Evolutionary conservation across 2,888 invertebrate species (phyloP).

Genomic region (Stenolophus ochropezus): DNA sequence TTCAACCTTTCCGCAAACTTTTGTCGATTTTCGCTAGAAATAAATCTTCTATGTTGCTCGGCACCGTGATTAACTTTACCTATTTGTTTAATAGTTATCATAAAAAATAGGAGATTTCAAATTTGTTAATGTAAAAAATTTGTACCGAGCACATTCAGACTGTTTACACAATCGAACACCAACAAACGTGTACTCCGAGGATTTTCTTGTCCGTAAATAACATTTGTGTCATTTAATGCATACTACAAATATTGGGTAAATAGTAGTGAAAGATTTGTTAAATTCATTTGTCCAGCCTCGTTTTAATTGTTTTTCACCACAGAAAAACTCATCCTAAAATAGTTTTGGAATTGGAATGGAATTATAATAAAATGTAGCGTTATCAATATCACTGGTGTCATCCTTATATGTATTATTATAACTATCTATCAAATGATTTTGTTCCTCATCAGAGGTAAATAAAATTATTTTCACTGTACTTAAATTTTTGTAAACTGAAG

Average conservation of each 20-base stretch:
- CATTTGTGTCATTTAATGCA: conserved; percentile 15
- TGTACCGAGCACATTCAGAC: neutral
- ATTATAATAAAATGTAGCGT: neutral
- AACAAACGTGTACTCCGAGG: neutral
- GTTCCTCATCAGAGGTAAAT: neutral
- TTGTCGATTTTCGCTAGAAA: neutral
- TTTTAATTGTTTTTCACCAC: neutral
- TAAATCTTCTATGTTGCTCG: conserved; percentile 6
- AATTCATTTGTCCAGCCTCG: conserved; percentile 4
- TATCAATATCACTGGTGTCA: neutral
- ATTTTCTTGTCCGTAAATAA: conserved; percentile 3
- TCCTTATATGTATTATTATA: neutral
- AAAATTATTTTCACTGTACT: neutral
- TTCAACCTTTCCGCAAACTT: neutral
- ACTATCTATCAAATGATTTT: neutral
- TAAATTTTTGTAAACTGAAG: neutral
- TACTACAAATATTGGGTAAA: neutral
- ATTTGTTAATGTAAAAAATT: conserved; percentile 4
- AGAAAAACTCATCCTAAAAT: conserved; percentile 6
- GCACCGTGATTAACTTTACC: neutral
- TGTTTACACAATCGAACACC: neutral
- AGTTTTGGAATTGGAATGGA: neutral
- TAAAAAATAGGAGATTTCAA: neutral
- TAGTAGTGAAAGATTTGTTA: neutral
- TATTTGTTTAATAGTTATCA: neutral